Evolutionary conservation across 2,797 vertebrate genomes (phyloP).

Genomic region (Falco cherrug): DNA sequence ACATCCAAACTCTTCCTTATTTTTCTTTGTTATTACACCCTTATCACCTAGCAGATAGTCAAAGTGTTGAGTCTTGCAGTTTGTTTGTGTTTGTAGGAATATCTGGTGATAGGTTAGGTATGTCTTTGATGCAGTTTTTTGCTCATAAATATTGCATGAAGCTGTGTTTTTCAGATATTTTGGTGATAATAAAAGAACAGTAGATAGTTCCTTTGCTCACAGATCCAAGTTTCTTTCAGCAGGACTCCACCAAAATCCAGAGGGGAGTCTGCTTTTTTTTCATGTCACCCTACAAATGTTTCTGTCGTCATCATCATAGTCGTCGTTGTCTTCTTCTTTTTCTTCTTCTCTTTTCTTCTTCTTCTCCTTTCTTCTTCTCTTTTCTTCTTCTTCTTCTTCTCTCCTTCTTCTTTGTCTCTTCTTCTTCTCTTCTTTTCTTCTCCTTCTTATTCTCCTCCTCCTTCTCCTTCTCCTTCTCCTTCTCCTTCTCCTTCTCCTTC

Average conservation of each 20-base stretch:
- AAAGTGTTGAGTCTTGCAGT: constrained; percentile 4
- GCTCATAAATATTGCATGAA: background rate
- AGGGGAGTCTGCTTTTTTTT: background rate
- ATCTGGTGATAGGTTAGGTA: background rate
- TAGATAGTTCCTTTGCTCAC: background rate
- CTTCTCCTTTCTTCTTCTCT: no score
- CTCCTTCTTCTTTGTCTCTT: no score
- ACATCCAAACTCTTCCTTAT: constrained; percentile 24
- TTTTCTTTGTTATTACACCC: constrained; percentile 9
- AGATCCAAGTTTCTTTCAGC: background rate
- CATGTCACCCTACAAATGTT: background rate
- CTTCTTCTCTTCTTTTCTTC: no score
- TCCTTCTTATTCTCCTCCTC: no score
- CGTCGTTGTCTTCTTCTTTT: no score
- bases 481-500: no score
- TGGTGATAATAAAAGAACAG: background rate
- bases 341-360: no score
- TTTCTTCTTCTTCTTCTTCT: no score
- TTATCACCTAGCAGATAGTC: background rate
- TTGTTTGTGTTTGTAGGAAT: background rate
- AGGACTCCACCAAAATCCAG: background rate
- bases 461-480: no score
- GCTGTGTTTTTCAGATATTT: background rate
- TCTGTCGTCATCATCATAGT: background rate
- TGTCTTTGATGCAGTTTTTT: background rate